phyloP scores from a whole-genome alignment of 2,113 vertebrate genomes.

The Coturnix japonica region DNA sequence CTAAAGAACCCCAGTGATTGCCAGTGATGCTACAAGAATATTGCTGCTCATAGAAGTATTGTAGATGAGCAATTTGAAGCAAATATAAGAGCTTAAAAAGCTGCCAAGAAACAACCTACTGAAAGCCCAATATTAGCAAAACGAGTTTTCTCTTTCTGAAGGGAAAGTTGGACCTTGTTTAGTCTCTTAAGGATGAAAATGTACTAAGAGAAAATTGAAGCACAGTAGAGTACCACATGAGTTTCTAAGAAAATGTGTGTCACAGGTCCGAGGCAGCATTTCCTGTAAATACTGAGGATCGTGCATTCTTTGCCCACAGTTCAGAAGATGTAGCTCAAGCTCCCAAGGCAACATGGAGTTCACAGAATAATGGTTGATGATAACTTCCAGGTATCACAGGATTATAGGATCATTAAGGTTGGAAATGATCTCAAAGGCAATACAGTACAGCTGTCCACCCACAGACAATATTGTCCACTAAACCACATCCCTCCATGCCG shows the following conservation, averaged over 20 bases:
- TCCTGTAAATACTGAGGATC: neutral
- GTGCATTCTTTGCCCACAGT: neutral
- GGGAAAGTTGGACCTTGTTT: neutral
- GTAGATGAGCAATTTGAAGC: neutral
- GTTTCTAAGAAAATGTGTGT: neutral
- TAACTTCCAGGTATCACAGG: neutral
- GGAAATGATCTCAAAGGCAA: no score
- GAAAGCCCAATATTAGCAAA: neutral
- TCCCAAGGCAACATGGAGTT: neutral
- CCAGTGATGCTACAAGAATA: neutral
- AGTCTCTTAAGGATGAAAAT: neutral
- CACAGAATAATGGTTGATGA: neutral
- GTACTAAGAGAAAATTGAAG: neutral
- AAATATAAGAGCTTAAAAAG: neutral
- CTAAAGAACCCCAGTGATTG: no score
- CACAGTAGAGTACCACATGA: neutral
- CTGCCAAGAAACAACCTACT: neutral
- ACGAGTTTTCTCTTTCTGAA: neutral
- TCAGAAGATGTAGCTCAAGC: neutral
- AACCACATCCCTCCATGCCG: no score
- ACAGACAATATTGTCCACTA: no score
- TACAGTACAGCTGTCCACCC: no score
- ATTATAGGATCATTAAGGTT: no score
- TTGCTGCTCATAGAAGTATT: neutral
- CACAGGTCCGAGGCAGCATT: neutral